Evolutionary conservation across 1,140 invertebrate genomes (phyloP), one percentile per base, ranked within the genome.

Genomic region (Dinothrombium tinctorium): DNA sequence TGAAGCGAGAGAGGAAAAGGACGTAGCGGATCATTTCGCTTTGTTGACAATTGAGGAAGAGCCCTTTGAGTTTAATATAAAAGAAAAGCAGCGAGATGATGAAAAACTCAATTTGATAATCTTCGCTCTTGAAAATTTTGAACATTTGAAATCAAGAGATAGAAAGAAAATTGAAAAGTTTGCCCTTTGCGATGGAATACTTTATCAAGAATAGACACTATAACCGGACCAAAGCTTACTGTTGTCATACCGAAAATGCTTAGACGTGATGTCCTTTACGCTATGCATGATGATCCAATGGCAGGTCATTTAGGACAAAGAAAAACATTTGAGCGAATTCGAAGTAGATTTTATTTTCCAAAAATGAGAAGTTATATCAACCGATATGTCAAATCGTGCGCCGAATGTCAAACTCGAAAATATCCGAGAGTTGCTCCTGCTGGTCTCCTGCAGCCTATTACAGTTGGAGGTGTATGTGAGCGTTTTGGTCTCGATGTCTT

Each of bases 401-500:
- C 15, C 3, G 20, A 9, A 14, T 38, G 33, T 38, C 33, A 43
- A 38, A 8, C 4, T 19, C 37, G 21, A 4, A 38, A 42, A 20
- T 12, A 21, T 4, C 8, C 33, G 14, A 12, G 4, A n/a, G 9
- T 12, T 12, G n/a, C 23, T 6, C 23, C 23, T 12, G 19, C 9
- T 26, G 41, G 41, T 37, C 39, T 15, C 35, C 35, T 28, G 26
- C n/a, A n/a, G n/a, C n/a, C n/a, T n/a, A n/a, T n/a, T n/a, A 40
- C 17, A 40, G 33, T 24, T 26, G 12, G 15, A 11, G 40, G 42
- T 4, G 49, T 51, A 6, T 31, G 48, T 24, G 47, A 49, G 19
- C 42, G 45, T 11, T 35, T 51, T 8, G 53, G 51, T 11, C 36
- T 54, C 14, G 53, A 56, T 40, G 46, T 53, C 24, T 11, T 50